Conservation (phyloP, 2,888 invertebrate genomes). For the Scrobipalpa costella region DNA sequence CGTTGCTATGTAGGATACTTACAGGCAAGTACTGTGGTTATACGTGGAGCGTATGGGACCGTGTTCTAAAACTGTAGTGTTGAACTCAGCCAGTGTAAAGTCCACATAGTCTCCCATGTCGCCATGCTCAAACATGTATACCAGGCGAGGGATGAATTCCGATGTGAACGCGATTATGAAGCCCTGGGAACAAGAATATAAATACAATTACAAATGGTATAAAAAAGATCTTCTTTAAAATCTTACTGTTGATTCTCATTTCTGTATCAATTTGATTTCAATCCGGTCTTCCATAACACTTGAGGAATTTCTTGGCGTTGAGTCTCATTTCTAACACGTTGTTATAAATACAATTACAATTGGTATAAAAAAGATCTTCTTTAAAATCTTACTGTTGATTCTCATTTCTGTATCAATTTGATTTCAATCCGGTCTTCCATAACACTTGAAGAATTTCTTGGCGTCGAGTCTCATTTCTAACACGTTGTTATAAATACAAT, state of each 20-base stretch:
- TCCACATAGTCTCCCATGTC: slow-evolving; percentile 89
- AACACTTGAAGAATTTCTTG: slow-evolving; percentile 86
- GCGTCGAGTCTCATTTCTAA: neutral
- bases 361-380: neutral
- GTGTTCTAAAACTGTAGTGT: slow-evolving; percentile 82
- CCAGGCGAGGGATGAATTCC: slow-evolving; percentile 95
- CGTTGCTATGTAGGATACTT: slow-evolving; percentile 22
- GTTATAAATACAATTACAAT: slow-evolving; percentile 53
- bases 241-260: no score
- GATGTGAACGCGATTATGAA: slow-evolving; percentile 99
- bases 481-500: slow-evolving; percentile 51
- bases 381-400: no score
- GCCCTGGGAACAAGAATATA: no score
- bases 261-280: no score
- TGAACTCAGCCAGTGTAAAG: slow-evolving; percentile 87
- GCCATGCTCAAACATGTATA: slow-evolving; percentile 86
- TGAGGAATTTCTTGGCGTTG: slow-evolving; percentile 84
- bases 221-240: no score
- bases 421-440: slow-evolving; percentile 93
- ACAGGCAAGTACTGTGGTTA: slow-evolving; percentile 84
- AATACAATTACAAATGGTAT: no score
- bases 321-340: neutral
- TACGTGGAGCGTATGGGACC: slow-evolving; percentile 65
- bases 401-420: slow-evolving; percentile 96
- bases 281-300: slow-evolving; percentile 92